These are phyloP conservation scores for Argya squamiceps DNA, from an alignment of 2,797 vertebrate genomes.

Conservation along the genomic window DNA sequence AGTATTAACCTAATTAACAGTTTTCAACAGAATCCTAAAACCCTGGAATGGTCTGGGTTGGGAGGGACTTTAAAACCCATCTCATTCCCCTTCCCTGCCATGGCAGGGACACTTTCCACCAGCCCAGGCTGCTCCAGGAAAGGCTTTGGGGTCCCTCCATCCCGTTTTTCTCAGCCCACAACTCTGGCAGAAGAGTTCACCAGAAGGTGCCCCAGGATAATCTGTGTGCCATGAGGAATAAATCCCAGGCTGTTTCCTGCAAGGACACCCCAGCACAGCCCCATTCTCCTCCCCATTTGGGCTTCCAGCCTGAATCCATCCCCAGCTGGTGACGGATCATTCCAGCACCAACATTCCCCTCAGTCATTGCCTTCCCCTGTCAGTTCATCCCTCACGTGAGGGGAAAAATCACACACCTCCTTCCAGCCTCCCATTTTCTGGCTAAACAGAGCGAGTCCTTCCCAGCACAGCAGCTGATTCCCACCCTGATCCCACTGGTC, in stretches of 20 bases:
- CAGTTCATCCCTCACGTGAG: not conserved
- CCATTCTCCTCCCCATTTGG: accelerated
- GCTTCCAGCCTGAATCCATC: not conserved
- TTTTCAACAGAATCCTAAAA: not conserved
- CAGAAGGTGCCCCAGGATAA: not conserved
- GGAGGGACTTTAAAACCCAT: not conserved
- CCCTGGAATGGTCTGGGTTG: not conserved
- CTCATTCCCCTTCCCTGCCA: not conserved
- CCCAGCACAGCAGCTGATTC: not conserved
- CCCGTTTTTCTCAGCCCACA: not conserved
- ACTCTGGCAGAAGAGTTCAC: not conserved
- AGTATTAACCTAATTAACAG: not conserved
- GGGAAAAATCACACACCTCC: not conserved
- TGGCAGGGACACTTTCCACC: no score
- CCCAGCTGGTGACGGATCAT: not conserved
- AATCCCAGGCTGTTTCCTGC: not conserved
- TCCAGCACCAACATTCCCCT: not conserved
- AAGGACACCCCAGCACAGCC: not conserved
- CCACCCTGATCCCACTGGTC: not conserved
- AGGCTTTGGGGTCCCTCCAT: not conserved
- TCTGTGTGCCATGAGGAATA: not conserved
- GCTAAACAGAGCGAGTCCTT: not conserved
- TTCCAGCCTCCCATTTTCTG: not conserved
- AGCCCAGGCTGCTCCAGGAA: not conserved
- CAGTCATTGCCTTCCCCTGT: not conserved